A percentile compares a stretch with the other conserved stretches of the same genome.
These are phyloP conservation scores for Dinothrombium tinctorium DNA, from an alignment of 1,140 invertebrate genomes.

Conservation along the genomic window DNA sequence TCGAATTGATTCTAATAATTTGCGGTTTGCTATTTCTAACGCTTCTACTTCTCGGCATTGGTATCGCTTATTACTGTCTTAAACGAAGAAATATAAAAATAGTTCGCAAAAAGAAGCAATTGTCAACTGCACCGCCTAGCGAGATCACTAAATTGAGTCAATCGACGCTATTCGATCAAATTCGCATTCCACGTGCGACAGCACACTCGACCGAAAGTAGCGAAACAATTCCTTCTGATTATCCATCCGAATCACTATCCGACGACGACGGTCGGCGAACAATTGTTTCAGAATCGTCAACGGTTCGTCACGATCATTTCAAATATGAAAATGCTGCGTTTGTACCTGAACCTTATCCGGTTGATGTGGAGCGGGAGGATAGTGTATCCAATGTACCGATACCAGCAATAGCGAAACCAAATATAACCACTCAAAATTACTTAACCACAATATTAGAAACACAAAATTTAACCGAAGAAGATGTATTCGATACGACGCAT, in stretches of 20 bases:
- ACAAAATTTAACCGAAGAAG: conserved; percentile 14
- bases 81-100: conserved; percentile 48
- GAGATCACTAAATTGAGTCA: conserved; percentile 57
- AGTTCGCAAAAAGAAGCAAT: conserved; percentile 33
- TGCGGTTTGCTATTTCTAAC: conserved; percentile 74
- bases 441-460: conserved; percentile 15
- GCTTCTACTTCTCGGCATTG: conserved; percentile 55
- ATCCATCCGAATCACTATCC: conserved; percentile 44
- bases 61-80: conserved; percentile 70
- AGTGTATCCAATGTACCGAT: conserved; percentile 21
- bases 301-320: conserved; percentile 12
- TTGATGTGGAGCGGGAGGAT: conserved; percentile 30
- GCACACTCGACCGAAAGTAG: conserved; percentile 33
- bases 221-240: conserved; percentile 60
- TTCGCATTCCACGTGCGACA: conserved; percentile 64
- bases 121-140: conserved; percentile 25
- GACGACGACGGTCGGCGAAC: conserved; percentile 9
- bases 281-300: conserved; percentile 13
- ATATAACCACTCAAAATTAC: conserved; percentile 11
- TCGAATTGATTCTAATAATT: conserved; percentile 69
- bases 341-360: conserved; percentile 23
- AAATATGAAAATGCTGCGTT: conserved; percentile 37
- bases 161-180: conserved; percentile 44
- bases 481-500: conserved; percentile 7
- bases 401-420: conserved; percentile 9